These are phyloP conservation scores for Cerastoderma edule DNA, from an alignment of 2,888 invertebrate genomes.

Conservation along the genomic window DNA sequence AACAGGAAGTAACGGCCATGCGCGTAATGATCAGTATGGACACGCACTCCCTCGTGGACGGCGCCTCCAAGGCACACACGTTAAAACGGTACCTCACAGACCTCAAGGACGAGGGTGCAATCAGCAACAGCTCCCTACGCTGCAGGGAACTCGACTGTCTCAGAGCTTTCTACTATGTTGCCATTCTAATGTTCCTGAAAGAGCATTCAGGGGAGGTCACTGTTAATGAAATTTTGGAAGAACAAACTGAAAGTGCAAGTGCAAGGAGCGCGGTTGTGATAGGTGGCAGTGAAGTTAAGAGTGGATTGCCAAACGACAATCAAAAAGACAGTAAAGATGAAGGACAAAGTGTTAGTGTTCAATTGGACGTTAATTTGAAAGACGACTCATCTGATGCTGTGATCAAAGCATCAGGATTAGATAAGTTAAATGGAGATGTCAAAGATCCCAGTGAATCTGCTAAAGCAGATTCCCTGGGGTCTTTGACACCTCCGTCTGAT, in stretches of 20 bases:
- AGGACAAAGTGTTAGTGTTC: no score
- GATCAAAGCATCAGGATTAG: no score
- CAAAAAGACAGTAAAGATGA: not conserved
- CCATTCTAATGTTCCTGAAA: conserved; percentile 70
- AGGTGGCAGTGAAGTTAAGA: no score
- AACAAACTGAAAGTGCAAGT: not conserved
- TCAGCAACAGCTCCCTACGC: conserved; percentile 70
- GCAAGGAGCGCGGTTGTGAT: not conserved
- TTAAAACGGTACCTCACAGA: conserved; percentile 75
- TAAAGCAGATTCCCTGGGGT: no score
- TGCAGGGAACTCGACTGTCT: conserved; percentile 79
- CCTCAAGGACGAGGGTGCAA: conserved; percentile 71
- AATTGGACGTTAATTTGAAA: no score
- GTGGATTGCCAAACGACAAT: no score
- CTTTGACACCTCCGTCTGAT: no score
- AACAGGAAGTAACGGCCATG: conserved; percentile 79
- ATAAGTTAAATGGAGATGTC: not conserved
- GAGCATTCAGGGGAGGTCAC: conserved; percentile 36
- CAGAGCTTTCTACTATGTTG: conserved; percentile 77
- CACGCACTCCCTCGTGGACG: conserved; percentile 70
- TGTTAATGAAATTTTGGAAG: not conserved
- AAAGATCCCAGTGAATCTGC: not conserved
- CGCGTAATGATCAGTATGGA: conserved; percentile 78
- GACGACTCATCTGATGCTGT: no score
- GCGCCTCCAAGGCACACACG: conserved; percentile 72